Percentiles rank a stretch among this genome's conserved stretches.
Conservation (phyloP, 2,888 invertebrate genomes). For the Julus scanicus region DNA sequence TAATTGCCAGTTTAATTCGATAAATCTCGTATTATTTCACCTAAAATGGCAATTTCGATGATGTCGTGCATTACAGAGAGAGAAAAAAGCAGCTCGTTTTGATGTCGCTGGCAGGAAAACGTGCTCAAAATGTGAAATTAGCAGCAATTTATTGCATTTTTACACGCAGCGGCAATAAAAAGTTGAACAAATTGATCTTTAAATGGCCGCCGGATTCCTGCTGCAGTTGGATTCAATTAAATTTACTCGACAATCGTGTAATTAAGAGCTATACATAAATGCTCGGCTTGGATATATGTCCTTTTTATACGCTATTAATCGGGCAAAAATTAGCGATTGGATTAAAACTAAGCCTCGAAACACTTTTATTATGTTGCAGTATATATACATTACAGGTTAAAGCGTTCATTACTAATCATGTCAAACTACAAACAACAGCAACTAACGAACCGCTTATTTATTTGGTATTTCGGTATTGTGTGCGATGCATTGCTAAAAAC, state of each 20-base stretch:
- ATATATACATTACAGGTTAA: not conserved
- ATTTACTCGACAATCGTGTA: not conserved
- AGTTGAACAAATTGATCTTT: conserved; percentile 33
- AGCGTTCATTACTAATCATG: not conserved
- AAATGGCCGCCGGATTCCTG: conserved; percentile 20
- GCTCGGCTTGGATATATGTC: not conserved
- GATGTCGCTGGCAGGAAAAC: conserved; percentile 3
- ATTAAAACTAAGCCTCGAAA: conserved; percentile 1
- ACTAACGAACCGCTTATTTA: not conserved
- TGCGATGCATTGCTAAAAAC: no score
- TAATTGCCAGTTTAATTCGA: conserved; percentile 33
- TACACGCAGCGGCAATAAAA: conserved; percentile 8
- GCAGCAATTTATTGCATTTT: conserved; percentile 12
- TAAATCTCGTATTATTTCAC: conserved; percentile 10
- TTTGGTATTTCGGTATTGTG: no score
- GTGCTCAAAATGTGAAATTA: conserved; percentile 1
- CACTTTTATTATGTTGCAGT: not conserved
- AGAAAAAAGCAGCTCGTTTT: not conserved
- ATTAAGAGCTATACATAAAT: conserved; percentile 15
- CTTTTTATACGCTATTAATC: conserved; percentile 6
- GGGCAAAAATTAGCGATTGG: conserved; percentile 9
- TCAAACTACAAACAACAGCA: not conserved
- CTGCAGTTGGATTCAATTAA: not conserved
- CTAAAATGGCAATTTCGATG: not conserved
- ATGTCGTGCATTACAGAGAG: conserved; percentile 10